Evolutionary conservation across 2,888 invertebrate species (phyloP).

Genomic region (Cataglyphis livida): DNA sequence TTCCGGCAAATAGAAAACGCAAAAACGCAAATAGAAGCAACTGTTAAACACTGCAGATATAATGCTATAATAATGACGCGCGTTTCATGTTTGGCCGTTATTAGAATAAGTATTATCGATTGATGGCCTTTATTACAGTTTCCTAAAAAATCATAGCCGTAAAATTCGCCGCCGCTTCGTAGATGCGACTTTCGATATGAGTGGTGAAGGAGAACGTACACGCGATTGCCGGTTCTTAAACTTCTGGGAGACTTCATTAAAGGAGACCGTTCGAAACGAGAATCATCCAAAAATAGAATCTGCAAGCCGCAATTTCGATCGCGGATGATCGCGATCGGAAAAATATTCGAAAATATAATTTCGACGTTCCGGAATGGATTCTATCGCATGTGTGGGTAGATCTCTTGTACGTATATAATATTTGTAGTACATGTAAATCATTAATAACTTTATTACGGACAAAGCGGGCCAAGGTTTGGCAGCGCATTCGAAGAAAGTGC

Average conservation of each 20-base stretch:
- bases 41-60: background rate
- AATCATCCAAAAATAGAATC: slow-evolving; percentile 24
- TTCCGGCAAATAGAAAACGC: background rate
- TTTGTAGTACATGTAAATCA: background rate
- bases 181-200: slow-evolving; percentile 4
- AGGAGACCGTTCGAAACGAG: slow-evolving; percentile 19
- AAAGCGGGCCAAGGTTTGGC: slow-evolving; percentile 3
- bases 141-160: slow-evolving; percentile 52
- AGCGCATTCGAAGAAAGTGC: background rate
- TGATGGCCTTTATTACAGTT: slow-evolving; percentile 21
- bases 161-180: slow-evolving; percentile 25
- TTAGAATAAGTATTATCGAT: slow-evolving; percentile 63
- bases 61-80: background rate
- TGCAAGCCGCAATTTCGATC: background rate
- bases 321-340: background rate
- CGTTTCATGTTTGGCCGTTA: slow-evolving; percentile 56
- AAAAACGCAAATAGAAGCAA: background rate
- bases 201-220: background rate
- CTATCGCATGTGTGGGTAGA: slow-evolving; percentile 11
- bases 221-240: background rate
- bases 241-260: background rate
- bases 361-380: background rate
- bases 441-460: slow-evolving; percentile 24
- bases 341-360: background rate
- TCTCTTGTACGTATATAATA: background rate